Base-by-base conservation (phyloP, 2,113 vertebrate species). In the Gnathonemus echidnorhynchus region DNA sequence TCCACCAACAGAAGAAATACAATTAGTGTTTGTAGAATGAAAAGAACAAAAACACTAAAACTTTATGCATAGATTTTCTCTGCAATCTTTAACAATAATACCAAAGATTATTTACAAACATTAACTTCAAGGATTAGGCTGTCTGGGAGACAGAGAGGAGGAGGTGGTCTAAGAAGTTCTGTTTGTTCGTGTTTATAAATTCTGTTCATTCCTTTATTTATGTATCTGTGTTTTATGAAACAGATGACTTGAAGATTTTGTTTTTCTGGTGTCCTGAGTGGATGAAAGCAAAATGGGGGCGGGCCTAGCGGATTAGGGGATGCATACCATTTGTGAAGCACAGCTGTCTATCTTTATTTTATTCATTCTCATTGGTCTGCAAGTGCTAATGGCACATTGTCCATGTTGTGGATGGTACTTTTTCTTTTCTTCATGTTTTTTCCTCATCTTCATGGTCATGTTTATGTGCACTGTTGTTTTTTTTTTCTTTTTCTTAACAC, bases 401-500 rank as follows among this genome's bases (percentile, higher is more conserved):
- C 70, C 70, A 77, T 35, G 27, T 42, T 2, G 15, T 39, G 74
- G 15, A 7, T 19, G 35, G 74, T 80, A 13, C 1, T 31, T n/a
- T 87, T 87, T 39, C 5, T 87, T 87, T 87, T 87, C 27, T 56
- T 35, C 53, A 77, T 35, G 31, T 19, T 15, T 77, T 10, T 42
- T 42, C 5, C 74, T 42, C 74, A 80, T 19, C 15, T 42, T 80
- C 19, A 53, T 31, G 15, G 50, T 56, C 50, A 19, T 39, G 31
- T 87, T 35, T 87, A 35, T 19, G 5, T n/a, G 50, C 86, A 31
- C 17, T 58, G 94, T 95, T 93, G 95, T 50, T 93, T 90, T 89
- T 92, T 91, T 48, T 19, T 19, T 19, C 52, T 53, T 19, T 53
- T 52, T 21, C 52, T 94, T 94, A 93, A 92, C 90, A 93, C 94